Base-by-base conservation (phyloP, 2,113 vertebrate species). In the Choloepus hoffmanni region DNA sequence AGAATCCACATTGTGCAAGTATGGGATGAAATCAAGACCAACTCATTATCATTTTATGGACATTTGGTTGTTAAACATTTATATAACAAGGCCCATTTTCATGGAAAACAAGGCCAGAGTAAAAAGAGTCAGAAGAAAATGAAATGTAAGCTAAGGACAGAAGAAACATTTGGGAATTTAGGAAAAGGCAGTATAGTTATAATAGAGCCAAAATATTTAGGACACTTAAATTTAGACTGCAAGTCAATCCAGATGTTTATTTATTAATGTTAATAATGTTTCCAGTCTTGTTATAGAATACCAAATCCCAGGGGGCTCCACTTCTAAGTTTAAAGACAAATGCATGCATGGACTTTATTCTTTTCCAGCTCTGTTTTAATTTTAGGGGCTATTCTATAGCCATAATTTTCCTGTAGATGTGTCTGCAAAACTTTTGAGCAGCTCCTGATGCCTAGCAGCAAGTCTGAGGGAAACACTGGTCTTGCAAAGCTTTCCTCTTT, bases 171-270 rank as follows among this genome's bases (percentile, higher is more conserved):
- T 93, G 90, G 18, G 74, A 88, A 60, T 87, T 92, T 53, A 94
- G 88, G 74, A 86, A 93, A 94, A 96, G 8, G 73, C 68, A 23
- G 43, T 62, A 63, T 89, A 89, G 77, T 94, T 94, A 78, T 21
- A 96, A 92, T 28, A 53, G 78, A 92, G 93, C 94, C 93, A 89
- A 92, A 89, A 95, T 97, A 96, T 93, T 91, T 82, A 92, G 96
- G 91, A 82, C 93, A 94, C 91, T 96, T 92, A 93, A 91, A 94
- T 97, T 96, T 97, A 95, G 93, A 82, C 86, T 95, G 36, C 89
- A 96, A 97, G 95, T 91, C 95, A 89, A 89, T 96, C 97, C 97
- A 97, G 97, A 97, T 97, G 97, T 96, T 97, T 96, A 95, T 95
- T 97, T 96, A 96, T 92, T 93, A 95, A 95, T 3, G 30, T 91